Conservation (phyloP, 2,888 invertebrate species). For the Oasisia sp. region DNA sequence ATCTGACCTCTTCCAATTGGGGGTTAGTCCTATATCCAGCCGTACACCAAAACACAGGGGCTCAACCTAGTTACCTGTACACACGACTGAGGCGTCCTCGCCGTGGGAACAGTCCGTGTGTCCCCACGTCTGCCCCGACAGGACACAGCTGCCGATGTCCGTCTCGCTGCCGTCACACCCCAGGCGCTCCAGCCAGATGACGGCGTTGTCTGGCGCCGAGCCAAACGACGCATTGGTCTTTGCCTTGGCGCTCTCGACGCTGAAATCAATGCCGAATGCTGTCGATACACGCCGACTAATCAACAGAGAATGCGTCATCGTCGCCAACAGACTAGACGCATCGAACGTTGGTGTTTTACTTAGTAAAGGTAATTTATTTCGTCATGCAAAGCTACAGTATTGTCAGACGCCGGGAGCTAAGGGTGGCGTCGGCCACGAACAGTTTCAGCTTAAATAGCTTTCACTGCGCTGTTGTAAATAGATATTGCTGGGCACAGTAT, state of each 20-base stretch:
- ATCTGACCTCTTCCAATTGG: too few species aligned
- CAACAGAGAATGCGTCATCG: not conserved
- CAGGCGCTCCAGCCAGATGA: constrained; percentile 8
- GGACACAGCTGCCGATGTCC: not conserved
- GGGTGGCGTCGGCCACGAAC: not conserved
- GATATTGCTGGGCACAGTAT: too few species aligned
- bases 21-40: too few species aligned
- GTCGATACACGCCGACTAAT: not conserved
- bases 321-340: not conserved
- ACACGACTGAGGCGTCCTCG: constrained; percentile 23
- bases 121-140: not conserved
- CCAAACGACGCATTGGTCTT: not conserved
- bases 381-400: not conserved
- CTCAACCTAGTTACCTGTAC: not conserved
- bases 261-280: not conserved
- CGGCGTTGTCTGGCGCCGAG: not conserved
- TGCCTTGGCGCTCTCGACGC: not conserved
- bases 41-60: too few species aligned
- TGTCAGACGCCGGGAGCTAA: not conserved
- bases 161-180: constrained; percentile 14
- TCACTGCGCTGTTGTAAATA: not conserved
- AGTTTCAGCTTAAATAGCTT: not conserved
- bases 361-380: not conserved
- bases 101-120: constrained; percentile 17
- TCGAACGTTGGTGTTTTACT: not conserved